Evolutionary conservation across 2,888 invertebrate genomes (phyloP), one percentile per base, ranked within the genome.

Genomic region (Cepaea hortensis): DNA sequence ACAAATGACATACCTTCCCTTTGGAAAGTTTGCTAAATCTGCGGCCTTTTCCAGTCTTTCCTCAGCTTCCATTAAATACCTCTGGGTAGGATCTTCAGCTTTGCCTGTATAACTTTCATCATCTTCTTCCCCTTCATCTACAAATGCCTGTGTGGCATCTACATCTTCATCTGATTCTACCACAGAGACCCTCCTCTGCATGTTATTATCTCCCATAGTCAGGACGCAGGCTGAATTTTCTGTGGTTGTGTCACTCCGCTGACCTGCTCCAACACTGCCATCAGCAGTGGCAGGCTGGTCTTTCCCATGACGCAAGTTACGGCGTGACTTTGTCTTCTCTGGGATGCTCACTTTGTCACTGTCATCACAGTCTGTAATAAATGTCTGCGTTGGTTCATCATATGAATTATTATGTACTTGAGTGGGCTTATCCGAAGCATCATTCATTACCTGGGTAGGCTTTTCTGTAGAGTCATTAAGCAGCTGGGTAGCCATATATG

Each of bases 101-200:
- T 83, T 35, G 75, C 18, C n/a, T 46, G 20, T 11, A 50, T 6
- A 15, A 48, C 15, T 73, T 13, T 5, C 50, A 13, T 48, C 48
- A 11, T 50, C 75, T 20, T 15, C 35, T 50, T 35, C 48, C 50
- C 3, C 81, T 11, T 85, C 84, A 6, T 83, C 87, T 15, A 75
- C 85, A 62, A 84, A 73, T 6, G 62, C 75, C 62, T 86, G 87
- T 3, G 86, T 89, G 13, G 76, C 85, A 35, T 88, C 87, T 65
- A 50, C 82, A 50, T 85, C 50, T n/a, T 75, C 81, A 61, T 48
- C 77, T 15, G 48, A 50, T 18, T 18, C 77, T 15, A 18, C 55
- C 55, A 55, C 72, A 46, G 48, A 62, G 62, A 65, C n/a, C 68
- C 62, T 77, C 81, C 72, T n/a, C 61, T 50, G 0, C 77, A 85